Base-by-base conservation (phyloP, 1,140 invertebrate genomes). In the Trachymyrmex cornetzi region DNA sequence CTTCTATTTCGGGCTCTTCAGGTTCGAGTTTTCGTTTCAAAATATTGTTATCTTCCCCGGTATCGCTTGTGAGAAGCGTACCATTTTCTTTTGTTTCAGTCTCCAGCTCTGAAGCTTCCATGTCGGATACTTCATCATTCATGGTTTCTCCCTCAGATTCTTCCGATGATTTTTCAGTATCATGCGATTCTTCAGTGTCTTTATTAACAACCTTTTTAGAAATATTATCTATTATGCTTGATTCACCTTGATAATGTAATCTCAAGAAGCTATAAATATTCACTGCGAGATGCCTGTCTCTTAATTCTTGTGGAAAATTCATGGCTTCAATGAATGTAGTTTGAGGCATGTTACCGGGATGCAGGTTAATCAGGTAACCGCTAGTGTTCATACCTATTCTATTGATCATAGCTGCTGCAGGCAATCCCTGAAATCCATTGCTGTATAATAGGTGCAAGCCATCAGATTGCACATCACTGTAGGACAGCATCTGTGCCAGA, bases 381-480 rank as follows among this genome's bases (percentile, higher is more conserved):
- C 91, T 93, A 0, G 96, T 97, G 64, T 96, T 94, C 0, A 95
- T 93, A 0, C 98, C 97, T 27, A 97, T 96, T 64, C 96, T 96
- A 92, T 97, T 97, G 27, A 99, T 93, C 89, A 99, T 96, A 59
- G 98, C 97, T 0, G 98, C 98, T 44, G 98, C 96, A 19, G 98
- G 93, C 48, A 99, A 95, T 0, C 98, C 99, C 91, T 97, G 96
- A 64, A 97, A 98, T 24, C 98, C 98, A 88, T 97, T 98, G 91
- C 99, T 99, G 93, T 99, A 98, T 0, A 99, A 94, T 69, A 99
- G 94, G 94, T 98, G 98, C 66, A 96, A 97, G 2, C 98, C 97
- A 89, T 97, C 96, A 3, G 96, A 96, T 91, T 97, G 97, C 1
- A 99, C 96, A 93, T 99, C 98, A 3, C 97, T 96, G 90, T 97